These are phyloP conservation scores for Hanleya hanleyi DNA, from an alignment of 2,888 invertebrate species.

Conservation along the genomic window DNA sequence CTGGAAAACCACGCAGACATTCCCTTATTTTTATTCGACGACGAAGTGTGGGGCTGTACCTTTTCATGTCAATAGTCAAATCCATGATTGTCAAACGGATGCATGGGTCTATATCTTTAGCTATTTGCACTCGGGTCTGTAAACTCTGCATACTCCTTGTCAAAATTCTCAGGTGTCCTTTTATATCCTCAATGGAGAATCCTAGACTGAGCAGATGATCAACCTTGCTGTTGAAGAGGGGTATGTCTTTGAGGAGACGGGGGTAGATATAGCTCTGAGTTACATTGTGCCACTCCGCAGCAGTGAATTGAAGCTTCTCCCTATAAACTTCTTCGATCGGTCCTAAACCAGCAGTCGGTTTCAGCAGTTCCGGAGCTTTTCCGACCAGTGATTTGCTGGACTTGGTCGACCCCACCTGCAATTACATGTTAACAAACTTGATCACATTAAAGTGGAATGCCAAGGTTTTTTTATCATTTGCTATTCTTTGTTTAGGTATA, in stretches of 20 bases:
- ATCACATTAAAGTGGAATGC: too few species aligned
- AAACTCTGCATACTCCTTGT: slow-evolving; percentile 5
- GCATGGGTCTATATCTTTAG: background rate
- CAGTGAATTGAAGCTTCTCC: slow-evolving; percentile 3
- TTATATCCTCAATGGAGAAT: slow-evolving; percentile 17
- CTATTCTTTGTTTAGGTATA: too few species aligned
- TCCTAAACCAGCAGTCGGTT: too few species aligned
- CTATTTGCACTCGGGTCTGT: background rate
- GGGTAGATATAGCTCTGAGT: background rate
- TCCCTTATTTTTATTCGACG: background rate
- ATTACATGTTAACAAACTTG: too few species aligned
- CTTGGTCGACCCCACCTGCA: too few species aligned
- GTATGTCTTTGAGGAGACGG: slow-evolving; percentile 2
- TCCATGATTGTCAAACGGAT: background rate
- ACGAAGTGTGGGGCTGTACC: background rate
- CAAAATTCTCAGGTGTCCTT: slow-evolving; percentile 8
- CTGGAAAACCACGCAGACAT: background rate
- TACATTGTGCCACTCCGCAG: background rate
- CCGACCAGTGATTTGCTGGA: too few species aligned
- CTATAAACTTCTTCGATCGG: too few species aligned
- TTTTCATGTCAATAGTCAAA: background rate
- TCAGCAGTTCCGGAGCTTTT: too few species aligned
- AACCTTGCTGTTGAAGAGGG: slow-evolving; percentile 9
- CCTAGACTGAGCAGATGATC: slow-evolving; percentile 12
- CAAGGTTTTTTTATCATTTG: too few species aligned